Percentiles rank a stretch among this genome's conserved stretches.
These are phyloP conservation scores for Drosophila novamexicana DNA, from an alignment of 1,140 invertebrate species.

Conservation along the genomic window DNA sequence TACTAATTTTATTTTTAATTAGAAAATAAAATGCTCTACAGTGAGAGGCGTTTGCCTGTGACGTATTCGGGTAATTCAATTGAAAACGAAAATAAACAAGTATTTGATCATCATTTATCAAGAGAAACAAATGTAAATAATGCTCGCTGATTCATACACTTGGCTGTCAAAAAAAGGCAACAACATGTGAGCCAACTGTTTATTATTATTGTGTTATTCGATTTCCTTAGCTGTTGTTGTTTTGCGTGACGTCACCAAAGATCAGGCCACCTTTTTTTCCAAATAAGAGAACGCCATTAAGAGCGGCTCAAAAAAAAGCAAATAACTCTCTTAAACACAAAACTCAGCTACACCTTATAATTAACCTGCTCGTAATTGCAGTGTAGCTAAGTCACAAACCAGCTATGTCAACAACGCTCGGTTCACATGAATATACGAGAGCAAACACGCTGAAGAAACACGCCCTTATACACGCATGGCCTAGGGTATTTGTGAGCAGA, in stretches of 20 bases:
- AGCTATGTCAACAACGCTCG: background rate
- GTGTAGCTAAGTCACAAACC: slow-evolving; percentile 4
- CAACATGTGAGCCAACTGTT: slow-evolving; percentile 6
- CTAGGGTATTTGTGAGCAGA: too few species aligned
- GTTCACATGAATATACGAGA: slow-evolving; percentile 53
- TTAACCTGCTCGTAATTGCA: slow-evolving; percentile 16
- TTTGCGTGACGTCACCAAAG: slow-evolving; percentile 63
- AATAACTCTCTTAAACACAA: slow-evolving; percentile 17
- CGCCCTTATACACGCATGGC: too few species aligned
- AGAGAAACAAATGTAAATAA: background rate
- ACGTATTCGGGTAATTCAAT: slow-evolving; percentile 5
- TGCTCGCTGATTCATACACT: slow-evolving; percentile 24
- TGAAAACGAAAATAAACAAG: background rate
- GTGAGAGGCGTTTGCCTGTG: slow-evolving; percentile 3
- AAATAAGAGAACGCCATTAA: slow-evolving; percentile 18
- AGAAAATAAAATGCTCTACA: slow-evolving; percentile 26
- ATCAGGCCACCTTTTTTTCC: slow-evolving; percentile 73
- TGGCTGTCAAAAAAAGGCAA: background rate
- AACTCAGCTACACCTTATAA: background rate
- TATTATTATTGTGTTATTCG: slow-evolving; percentile 16
- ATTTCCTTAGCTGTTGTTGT: slow-evolving; percentile 40
- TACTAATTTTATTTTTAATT: slow-evolving; percentile 31
- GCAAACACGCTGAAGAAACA: background rate
- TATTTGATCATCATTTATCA: background rate
- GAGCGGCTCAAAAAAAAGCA: slow-evolving; percentile 6